phyloP scores from a whole-genome alignment of 2,113 vertebrate genomes.

The Cynopterus brachyotis region DNA sequence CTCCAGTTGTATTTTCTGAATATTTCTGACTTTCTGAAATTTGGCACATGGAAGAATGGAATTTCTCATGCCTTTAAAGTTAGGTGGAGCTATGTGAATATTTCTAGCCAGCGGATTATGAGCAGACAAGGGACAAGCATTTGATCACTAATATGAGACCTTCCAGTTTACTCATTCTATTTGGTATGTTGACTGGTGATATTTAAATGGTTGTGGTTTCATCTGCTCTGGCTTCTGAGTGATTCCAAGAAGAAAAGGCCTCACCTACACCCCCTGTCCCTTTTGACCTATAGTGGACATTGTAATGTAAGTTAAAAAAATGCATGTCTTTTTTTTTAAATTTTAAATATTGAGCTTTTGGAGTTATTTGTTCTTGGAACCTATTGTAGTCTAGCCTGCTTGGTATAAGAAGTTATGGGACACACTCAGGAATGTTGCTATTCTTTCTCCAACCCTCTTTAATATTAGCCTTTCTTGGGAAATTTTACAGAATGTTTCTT shows the following conservation, averaged over 20 bases:
- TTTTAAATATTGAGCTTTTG: not conserved
- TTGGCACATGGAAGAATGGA: not conserved
- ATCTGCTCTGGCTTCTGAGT: not conserved
- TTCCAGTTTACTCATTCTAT: not conserved
- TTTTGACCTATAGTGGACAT: not conserved
- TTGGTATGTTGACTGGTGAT: not conserved
- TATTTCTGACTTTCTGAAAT: not conserved
- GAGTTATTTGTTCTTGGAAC: not conserved
- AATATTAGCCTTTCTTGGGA: not conserved
- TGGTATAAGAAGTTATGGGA: not conserved
- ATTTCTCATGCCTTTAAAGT: not conserved
- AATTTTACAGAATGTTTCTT: not conserved
- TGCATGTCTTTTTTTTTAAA: not conserved
- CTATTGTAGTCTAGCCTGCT: not conserved
- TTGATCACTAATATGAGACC: not conserved
- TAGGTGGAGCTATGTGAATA: not conserved
- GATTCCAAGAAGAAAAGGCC: not conserved
- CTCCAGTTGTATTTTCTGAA: not conserved
- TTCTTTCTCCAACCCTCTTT: not conserved
- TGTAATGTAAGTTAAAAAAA: not conserved
- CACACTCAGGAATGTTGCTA: not conserved
- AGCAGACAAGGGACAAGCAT: not conserved
- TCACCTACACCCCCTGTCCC: accelerated
- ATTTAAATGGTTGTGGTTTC: not conserved
- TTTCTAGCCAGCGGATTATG: not conserved